Percentiles rank a stretch among this genome's conserved stretches.
These are phyloP conservation scores for Ferrisia virgata DNA, from an alignment of 2,888 invertebrate genomes.

Conservation along the genomic window DNA sequence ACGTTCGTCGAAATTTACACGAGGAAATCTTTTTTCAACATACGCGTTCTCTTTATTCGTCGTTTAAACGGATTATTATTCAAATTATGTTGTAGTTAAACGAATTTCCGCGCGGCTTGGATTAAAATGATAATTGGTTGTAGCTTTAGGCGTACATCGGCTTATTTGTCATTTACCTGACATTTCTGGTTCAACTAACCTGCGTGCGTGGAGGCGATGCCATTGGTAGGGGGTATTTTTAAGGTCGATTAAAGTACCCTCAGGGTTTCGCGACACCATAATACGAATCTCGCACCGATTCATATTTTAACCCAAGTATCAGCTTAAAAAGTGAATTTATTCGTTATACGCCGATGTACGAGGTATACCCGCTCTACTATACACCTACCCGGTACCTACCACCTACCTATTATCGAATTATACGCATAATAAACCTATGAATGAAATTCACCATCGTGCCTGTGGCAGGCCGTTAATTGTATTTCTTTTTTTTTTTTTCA, in stretches of 20 bases:
- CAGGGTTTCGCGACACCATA: not conserved
- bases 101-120: not conserved
- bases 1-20: no score
- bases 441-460: not conserved
- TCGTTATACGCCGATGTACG: not conserved
- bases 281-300: not conserved
- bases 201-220: not conserved
- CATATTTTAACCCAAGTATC: not conserved
- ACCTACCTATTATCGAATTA: not conserved
- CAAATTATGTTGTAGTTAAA: not conserved
- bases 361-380: no score
- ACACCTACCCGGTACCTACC: no score
- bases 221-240: not conserved
- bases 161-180: not conserved
- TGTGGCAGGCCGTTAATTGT: not conserved
- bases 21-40: not conserved
- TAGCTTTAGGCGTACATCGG: not conserved
- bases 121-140: constrained; percentile 9
- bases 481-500: no score
- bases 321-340: not conserved
- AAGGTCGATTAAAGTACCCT: not conserved
- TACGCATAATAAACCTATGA: not conserved
- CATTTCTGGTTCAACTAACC: not conserved
- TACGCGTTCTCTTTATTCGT: not conserved
- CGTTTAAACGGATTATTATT: constrained; percentile 8